Conservation (phyloP, 2,797 vertebrate genomes). For the Neosilurus hyrtlii region DNA sequence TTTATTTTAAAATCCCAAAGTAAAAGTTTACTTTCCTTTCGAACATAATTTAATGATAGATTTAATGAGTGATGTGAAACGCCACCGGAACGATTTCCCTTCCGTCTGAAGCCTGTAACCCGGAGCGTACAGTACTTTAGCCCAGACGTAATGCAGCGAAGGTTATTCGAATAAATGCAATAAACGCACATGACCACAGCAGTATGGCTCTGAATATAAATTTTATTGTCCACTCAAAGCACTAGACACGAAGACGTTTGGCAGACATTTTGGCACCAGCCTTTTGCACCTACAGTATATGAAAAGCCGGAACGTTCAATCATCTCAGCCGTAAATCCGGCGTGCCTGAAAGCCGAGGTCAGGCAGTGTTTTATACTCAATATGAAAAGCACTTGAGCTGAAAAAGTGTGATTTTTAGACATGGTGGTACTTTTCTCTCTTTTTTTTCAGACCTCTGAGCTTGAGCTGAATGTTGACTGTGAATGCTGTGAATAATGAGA, state of each 20-base stretch:
- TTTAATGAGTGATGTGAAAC: background rate
- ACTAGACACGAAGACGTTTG: background rate
- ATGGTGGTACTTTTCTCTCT: background rate
- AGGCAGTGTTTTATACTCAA: background rate
- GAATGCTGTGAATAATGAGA: background rate
- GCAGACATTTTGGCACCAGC: background rate
- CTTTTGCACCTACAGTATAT: background rate
- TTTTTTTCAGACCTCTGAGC: background rate
- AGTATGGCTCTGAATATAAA: background rate
- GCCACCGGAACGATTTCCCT: background rate
- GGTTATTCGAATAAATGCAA: slow-evolving; percentile 8
- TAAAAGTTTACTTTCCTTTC: background rate
- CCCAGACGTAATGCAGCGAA: background rate
- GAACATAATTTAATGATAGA: background rate
- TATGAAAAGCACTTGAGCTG: slow-evolving; percentile 16
- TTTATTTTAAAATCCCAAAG: background rate
- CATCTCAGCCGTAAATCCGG: background rate
- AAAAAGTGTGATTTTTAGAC: slow-evolving; percentile 4
- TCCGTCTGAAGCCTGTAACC: background rate
- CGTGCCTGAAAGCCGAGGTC: background rate
- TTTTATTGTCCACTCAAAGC: background rate
- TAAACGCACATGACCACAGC: background rate
- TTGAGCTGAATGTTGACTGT: slow-evolving; percentile 15
- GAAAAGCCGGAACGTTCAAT: background rate
- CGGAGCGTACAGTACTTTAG: background rate